Evolutionary conservation across 2,888 invertebrate genomes (phyloP), one percentile per base, ranked within the genome.

Genomic region (Drosophila eohydei): DNA sequence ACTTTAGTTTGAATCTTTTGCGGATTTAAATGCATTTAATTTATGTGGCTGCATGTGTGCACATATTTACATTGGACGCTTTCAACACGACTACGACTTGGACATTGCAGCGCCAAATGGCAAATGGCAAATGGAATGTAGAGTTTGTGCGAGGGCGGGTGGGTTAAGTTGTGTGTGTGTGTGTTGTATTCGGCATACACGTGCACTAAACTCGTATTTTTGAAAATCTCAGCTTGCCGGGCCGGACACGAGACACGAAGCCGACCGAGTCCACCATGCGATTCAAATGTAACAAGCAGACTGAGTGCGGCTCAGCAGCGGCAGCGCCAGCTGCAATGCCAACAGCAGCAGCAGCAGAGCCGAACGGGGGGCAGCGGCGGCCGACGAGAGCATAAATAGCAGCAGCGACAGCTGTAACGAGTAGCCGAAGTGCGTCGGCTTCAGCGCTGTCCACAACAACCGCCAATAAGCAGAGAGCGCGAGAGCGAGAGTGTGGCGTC

Each of bases 1-100:
- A 74, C 82, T 84, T 84, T 69, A 74, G 77, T 73, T 77, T 66
- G 56, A 77, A 52, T 84, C 83, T 82, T 77, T 59, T 64, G 69
- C 63, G 59, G 64, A 83, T 87, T 84, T 84, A 72, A 84, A 82
- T 84, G 74, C 85, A 79, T 81, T 89, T 84, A 84, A 88, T 83
- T 75, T 70, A 86, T 87, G 79, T 83, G 78, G 57, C 83, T 80
- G 81, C 80, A 73, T 65, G 46, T 60, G 63, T 55, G 63, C 64
- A 73, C 70, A 69, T 71, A 85, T 80, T 88, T 83, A 74, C 84
- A 83, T 83, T 66, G 81, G 57, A 55, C 38, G 65, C 63, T 79
- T 71, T 78, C 80, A 80, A 71, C 80, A 71, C 77, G 54, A 68
- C 56, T 59, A 64, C 32, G 40, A 46, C 68, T 52, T 38, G 44